phyloP scores from a whole-genome alignment of 2,888 invertebrate genomes.

The Anagyrus pseudococci region DNA sequence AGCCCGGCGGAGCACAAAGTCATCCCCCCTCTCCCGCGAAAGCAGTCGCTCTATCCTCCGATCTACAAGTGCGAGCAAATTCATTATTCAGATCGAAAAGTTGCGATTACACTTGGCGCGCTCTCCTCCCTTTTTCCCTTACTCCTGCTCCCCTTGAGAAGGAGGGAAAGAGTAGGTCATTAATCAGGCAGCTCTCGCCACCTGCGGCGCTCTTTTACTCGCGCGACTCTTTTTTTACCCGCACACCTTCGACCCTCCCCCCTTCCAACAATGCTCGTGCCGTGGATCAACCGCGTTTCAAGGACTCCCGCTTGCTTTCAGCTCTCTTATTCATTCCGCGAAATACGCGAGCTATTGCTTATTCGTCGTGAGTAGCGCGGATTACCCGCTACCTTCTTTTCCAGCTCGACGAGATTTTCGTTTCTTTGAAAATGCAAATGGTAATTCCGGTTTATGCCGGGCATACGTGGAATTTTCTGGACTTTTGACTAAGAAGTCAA shows the following conservation, averaged over 20 bases:
- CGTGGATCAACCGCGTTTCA: too few species aligned
- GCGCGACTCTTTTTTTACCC: not conserved
- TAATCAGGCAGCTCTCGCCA: slow-evolving; percentile 49
- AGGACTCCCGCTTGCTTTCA: too few species aligned
- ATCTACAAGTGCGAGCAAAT: slow-evolving; percentile 5
- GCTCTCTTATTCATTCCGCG: too few species aligned
- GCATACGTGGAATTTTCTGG: not conserved
- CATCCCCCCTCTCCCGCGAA: too few species aligned
- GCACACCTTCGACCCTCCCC: too few species aligned
- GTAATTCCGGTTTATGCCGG: too few species aligned
- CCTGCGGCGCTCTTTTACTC: slow-evolving; percentile 37
- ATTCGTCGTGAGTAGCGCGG: slow-evolving; percentile 41
- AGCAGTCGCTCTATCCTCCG: too few species aligned
- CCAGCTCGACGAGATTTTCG: slow-evolving; percentile 5
- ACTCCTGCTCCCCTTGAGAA: not conserved
- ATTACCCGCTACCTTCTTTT: slow-evolving; percentile 12
- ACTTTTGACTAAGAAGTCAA: not conserved
- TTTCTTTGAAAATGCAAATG: slow-evolving; percentile 28
- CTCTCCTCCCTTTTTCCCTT: not conserved
- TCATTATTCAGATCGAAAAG: slow-evolving; percentile 23
- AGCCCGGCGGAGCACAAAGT: too few species aligned
- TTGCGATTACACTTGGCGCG: slow-evolving; percentile 18
- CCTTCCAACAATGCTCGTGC: too few species aligned
- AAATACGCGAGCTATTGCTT: slow-evolving; percentile 47
- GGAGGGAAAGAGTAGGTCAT: slow-evolving; percentile 40